Evolutionary conservation across 2,888 invertebrate species (phyloP), one percentile per base, ranked within the genome.

Genomic region (Magallana nippona): DNA sequence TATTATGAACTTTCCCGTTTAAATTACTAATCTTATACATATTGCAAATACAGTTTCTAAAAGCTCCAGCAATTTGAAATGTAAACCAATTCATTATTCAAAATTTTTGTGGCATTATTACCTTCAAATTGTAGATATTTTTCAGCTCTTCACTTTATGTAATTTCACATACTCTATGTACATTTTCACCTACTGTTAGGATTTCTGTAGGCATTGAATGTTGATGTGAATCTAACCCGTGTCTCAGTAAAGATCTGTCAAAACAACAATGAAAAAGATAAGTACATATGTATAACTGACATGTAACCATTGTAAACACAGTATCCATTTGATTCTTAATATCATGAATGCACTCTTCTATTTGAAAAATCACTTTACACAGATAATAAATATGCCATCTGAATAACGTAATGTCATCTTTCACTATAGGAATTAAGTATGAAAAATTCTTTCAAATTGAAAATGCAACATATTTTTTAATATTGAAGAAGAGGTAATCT

Each of bases 11-110:
- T 63, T 63, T 63, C 27, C 63, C 1, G 1, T 60, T 60, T 60
- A 8, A 17, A 60, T 60, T 0, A 60, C 60, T n/a, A 17, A 60
- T 44, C 44, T 44, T 44, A 3, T 44, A 60, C 10, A 63, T 63
- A 19, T 27, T 63, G 63, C 63, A 63, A 63, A 63, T 63, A 63
- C 19, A 63, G n/a, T 27, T 13, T 63, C 63, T 63, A 5, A 63
- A 63, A 27, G 1, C 15, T 13, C 63, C 13, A 63, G 11, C 19
- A 63, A 3, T 22, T 22, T 10, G 63, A 63, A 22, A 27, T 22
- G 10, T 63, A 63, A 63, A 63, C 13, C 63, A 63, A 63, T 63
- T n/a, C 63, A 63, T 27, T 63, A 22, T 15, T 11, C 11, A 63
- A 63, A 13, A 22, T 13, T 63, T n/a, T 63, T 63, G 63, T 63